phyloP scores from a whole-genome alignment of 2,888 invertebrate species.

The Charanyca ferruginea region DNA sequence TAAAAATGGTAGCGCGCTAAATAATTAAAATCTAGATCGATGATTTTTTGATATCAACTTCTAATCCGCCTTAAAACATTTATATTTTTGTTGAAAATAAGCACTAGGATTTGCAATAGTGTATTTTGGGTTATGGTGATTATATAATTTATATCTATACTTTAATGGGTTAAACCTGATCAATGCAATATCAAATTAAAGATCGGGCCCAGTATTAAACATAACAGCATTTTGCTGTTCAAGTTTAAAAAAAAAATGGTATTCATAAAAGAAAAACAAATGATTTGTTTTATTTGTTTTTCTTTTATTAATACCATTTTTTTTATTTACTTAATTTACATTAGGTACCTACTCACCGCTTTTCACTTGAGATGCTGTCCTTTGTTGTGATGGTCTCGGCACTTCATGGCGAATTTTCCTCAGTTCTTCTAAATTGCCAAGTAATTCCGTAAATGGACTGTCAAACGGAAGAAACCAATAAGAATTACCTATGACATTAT shows the following conservation, averaged over 20 bases:
- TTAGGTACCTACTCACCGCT: slow-evolving; percentile 75
- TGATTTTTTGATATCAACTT: slow-evolving; percentile 31
- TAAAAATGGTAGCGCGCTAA: slow-evolving; percentile 10
- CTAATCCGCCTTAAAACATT: slow-evolving; percentile 36
- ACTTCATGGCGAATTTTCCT: slow-evolving; percentile 81
- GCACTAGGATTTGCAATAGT: not conserved
- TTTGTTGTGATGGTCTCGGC: slow-evolving; percentile 80
- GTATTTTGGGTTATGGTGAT: too few relatives aligned
- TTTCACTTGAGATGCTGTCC: slow-evolving; percentile 82
- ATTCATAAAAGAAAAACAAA: too few relatives aligned
- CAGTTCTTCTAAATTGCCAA: slow-evolving; percentile 95
- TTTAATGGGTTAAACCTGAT: not conserved
- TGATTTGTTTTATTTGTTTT: too few relatives aligned
- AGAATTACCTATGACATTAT: not conserved
- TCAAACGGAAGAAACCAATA: slow-evolving; percentile 43
- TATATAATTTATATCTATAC: not conserved
- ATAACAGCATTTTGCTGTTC: not conserved
- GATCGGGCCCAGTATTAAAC: not conserved
- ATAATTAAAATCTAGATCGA: slow-evolving; percentile 38
- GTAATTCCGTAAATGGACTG: slow-evolving; percentile 95
- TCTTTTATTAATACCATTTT: too few relatives aligned
- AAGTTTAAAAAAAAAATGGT: too few relatives aligned
- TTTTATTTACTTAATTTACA: not conserved
- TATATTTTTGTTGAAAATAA: slow-evolving; percentile 33
- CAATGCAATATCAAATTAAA: not conserved